Conservation (phyloP, 2,888 invertebrate species). For the Odontocerum albicorne region DNA sequence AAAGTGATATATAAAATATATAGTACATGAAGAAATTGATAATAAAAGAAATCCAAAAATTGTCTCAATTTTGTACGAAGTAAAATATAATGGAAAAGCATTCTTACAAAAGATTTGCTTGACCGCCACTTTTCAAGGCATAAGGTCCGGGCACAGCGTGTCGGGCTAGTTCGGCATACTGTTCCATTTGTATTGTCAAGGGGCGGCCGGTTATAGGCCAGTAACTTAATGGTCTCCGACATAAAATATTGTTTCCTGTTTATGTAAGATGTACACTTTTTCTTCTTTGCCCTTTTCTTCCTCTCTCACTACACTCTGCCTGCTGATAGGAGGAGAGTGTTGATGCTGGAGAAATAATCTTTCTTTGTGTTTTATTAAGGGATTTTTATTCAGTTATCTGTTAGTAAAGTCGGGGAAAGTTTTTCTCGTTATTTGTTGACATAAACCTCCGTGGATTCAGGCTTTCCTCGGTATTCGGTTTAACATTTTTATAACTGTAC, state of each 20-base stretch:
- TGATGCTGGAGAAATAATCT: conserved; percentile 8
- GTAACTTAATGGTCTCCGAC: conserved; percentile 31
- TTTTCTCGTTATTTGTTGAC: conserved; percentile 13
- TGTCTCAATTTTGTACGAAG: too few relatives aligned
- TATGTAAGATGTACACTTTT: conserved; percentile 24
- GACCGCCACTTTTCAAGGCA: too few relatives aligned
- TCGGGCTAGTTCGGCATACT: too few relatives aligned
- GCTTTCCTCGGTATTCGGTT: too few relatives aligned
- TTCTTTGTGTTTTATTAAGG: conserved; percentile 1
- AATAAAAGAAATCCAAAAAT: too few relatives aligned
- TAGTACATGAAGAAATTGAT: too few relatives aligned
- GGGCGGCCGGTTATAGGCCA: conserved; percentile 29
- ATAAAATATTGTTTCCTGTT: conserved; percentile 32
- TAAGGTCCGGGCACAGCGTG: too few relatives aligned
- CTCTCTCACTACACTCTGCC: neutral
- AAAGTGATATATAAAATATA: too few relatives aligned
- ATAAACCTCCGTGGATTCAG: too few relatives aligned
- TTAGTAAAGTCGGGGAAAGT: conserved; percentile 7
- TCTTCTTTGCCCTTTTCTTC: conserved; percentile 6
- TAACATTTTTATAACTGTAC: too few relatives aligned
- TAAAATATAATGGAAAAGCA: too few relatives aligned
- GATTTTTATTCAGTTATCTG: conserved; percentile 14
- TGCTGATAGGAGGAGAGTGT: neutral
- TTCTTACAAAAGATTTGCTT: too few relatives aligned
- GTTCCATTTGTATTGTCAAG: conserved; percentile 34